Percentiles rank a stretch among this genome's conserved stretches.
Evolutionary conservation across 2,797 vertebrate species (phyloP).

Genomic region (Typhlichthys subterraneus): DNA sequence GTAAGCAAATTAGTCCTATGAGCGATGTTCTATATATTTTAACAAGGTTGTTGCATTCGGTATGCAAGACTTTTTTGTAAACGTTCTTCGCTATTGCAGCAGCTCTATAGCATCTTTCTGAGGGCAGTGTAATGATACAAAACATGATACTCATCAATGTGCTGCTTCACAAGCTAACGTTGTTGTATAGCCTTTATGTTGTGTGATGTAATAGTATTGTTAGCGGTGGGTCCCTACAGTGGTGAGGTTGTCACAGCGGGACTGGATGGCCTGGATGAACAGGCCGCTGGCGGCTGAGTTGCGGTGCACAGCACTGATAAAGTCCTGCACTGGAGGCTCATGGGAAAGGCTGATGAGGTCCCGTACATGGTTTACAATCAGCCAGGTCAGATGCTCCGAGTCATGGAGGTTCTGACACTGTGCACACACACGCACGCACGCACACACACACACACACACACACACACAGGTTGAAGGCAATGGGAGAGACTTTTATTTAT

Average conservation of each 20-base stretch:
- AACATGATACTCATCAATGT: too few relatives aligned
- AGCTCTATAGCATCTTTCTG: too few relatives aligned
- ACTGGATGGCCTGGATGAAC: conserved; percentile 97
- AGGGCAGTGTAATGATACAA: too few relatives aligned
- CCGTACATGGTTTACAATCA: conserved; percentile 95
- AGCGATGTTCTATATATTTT: too few relatives aligned
- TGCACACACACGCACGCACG: not conserved
- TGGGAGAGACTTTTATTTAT: too few relatives aligned
- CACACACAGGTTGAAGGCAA: not conserved
- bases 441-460: not conserved
- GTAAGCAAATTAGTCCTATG: too few relatives aligned
- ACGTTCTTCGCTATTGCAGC: too few relatives aligned
- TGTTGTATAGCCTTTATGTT: too few relatives aligned
- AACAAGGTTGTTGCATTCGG: too few relatives aligned
- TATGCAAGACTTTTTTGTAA: too few relatives aligned
- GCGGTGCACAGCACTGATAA: conserved; percentile 95
- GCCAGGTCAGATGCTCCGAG: conserved; percentile 96
- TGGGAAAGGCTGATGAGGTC: conserved; percentile 94
- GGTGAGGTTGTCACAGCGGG: conserved; percentile 93
- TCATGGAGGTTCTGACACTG: conserved; percentile 99
- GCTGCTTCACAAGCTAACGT: too few relatives aligned
- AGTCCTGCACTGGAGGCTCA: conserved; percentile 97
- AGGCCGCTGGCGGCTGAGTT: conserved; percentile 97
- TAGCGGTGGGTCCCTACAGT: conserved; percentile 39
- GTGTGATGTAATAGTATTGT: too few relatives aligned